Evolutionary conservation across 2,797 vertebrate species (phyloP), one percentile per base, ranked within the genome.

Genomic region (Helarctos malayanus): DNA sequence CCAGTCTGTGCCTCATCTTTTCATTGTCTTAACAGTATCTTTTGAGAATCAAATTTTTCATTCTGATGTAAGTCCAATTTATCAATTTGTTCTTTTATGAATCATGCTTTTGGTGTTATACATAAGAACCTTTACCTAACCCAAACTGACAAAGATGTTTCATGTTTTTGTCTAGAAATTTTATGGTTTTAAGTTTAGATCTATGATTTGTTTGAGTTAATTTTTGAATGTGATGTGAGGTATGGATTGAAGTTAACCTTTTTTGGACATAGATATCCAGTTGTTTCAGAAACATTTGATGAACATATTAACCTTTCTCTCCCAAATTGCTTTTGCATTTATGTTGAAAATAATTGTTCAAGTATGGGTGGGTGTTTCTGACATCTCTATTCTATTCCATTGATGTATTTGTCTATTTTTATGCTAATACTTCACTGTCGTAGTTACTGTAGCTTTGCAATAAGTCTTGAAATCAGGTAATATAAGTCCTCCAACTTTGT

Each of bases 211-310:
- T 54, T 86, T 41, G 45, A 52, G 35, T 91, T 95, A 56, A 41
- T 41, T 95, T 91, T 92, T 81, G 1, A 49, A 63, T 75, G 25
- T 71, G 29, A 19, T 88, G 3, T 87, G 49, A 87, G 52, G 23
- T 71, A 35, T 85, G 73, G 25, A 29, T 91, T 95, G 7, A 85
- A 38, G 29, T 85, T 85, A 27, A 71, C 32, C 56, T 75, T 86
- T 69, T 69, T 71, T 54, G 14, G 5, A 56, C 6, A 32, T 41
- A 13, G 2, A 47, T 65, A 87, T 91, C 56, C 14, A 68, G 1
- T 57, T 57, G 49, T 75, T 92, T 82, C 15, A 69, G 61, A 97
- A 93, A 78, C 61, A 73, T 78, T 73, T 86, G 80, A 78, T 89
- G 29, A 80, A 13, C 81, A 82, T 52, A 91, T 19, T n/a, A 61